These are phyloP conservation scores for Opisthocomus hoazin DNA, from an alignment of 2,113 vertebrate species.

Conservation along the genomic window DNA sequence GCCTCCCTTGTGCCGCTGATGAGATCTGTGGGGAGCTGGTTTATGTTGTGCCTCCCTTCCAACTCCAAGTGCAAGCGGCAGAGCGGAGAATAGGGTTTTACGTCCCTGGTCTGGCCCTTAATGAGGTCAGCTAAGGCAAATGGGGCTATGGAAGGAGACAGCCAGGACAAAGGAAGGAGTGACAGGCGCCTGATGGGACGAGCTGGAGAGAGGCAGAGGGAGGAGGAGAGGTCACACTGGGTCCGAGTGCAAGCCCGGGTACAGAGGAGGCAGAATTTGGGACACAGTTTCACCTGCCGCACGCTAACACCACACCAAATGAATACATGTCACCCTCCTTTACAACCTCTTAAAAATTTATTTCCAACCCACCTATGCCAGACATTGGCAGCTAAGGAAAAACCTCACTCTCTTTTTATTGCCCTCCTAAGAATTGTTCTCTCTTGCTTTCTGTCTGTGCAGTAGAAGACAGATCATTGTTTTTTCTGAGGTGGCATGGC, in stretches of 20 bases:
- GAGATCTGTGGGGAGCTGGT: neutral
- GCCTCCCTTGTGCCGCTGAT: neutral
- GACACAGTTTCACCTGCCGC: neutral
- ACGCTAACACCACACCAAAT: neutral
- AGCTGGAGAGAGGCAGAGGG: neutral
- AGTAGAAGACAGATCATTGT: neutral
- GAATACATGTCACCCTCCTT: neutral
- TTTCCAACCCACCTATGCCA: neutral
- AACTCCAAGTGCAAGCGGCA: neutral
- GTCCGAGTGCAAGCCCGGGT: fast-evolving
- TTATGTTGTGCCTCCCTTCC: neutral
- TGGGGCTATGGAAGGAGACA: neutral
- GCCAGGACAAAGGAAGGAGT: neutral
- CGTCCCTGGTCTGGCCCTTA: neutral
- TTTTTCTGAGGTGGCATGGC: neutral
- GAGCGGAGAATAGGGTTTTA: neutral
- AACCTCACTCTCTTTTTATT: neutral
- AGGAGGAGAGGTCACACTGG: neutral
- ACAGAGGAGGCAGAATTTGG: neutral
- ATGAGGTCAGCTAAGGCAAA: neutral
- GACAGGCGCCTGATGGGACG: neutral
- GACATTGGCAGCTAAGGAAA: neutral
- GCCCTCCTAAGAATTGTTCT: neutral
- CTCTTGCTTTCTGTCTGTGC: neutral
- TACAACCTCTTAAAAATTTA: neutral